These are phyloP conservation scores for Pteruthius melanotis DNA, from an alignment of 2,113 vertebrate species.

Conservation along the genomic window DNA sequence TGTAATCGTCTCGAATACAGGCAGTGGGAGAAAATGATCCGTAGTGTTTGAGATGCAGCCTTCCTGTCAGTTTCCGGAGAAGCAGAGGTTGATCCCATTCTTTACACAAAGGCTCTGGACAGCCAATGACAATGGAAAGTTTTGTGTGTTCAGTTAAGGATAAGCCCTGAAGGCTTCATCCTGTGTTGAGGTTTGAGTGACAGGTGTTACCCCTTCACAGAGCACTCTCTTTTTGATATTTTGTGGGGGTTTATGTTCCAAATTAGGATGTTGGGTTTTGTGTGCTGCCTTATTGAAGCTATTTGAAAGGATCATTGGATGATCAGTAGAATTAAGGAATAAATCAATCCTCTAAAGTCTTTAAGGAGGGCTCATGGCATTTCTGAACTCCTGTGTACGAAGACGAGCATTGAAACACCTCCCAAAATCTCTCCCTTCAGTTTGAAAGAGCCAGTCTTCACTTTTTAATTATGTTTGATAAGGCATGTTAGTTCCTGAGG, in stretches of 20 bases:
- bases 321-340: neutral
- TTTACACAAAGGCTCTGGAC: neutral
- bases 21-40: neutral
- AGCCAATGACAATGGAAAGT: neutral
- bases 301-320: neutral
- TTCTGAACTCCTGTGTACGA: neutral
- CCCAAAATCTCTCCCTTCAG: neutral
- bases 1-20: neutral
- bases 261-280: neutral
- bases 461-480: neutral
- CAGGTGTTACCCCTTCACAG: rapidly evolving
- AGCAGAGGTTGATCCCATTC: neutral
- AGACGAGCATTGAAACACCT: neutral
- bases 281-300: neutral
- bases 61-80: neutral
- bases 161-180: neutral
- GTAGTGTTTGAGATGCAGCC: neutral
- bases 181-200: neutral
- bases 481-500: neutral
- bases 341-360: neutral
- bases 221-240: neutral
- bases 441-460: neutral
- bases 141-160: neutral
- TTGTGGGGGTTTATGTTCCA: neutral
- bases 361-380: neutral